These are phyloP conservation scores for Oeneis ivallda DNA, from an alignment of 2,888 invertebrate species.

Conservation along the genomic window DNA sequence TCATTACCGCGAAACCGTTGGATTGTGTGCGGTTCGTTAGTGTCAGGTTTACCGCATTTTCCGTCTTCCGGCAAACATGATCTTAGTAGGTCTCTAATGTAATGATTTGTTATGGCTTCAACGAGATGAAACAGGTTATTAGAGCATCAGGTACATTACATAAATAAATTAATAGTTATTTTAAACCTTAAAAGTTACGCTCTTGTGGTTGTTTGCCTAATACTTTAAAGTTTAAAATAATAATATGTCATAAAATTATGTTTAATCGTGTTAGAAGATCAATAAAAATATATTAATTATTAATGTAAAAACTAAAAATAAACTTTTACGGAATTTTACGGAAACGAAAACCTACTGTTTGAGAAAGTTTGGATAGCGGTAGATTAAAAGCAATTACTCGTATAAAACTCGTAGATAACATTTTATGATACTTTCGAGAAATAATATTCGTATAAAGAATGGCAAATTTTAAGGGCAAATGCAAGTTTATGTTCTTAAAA, in stretches of 20 bases:
- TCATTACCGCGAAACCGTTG: conserved; percentile 53
- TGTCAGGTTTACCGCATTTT: conserved; percentile 50
- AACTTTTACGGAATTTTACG: conserved; percentile 27
- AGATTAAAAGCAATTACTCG: no score
- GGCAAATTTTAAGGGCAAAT: conserved; percentile 33
- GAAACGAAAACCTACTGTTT: conserved; percentile 6
- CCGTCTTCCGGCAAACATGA: conserved; percentile 51
- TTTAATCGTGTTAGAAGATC: no score
- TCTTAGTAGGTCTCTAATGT: conserved; percentile 40
- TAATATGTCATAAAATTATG: no score
- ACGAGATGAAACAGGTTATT: neutral
- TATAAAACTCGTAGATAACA: conserved; percentile 24
- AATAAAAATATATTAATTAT: no score
- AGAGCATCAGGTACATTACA: neutral
- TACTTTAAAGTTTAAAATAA: no score
- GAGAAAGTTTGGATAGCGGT: conserved; percentile 31
- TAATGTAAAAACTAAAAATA: conserved; percentile 45
- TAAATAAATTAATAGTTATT: no score
- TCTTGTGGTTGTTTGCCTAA: no score
- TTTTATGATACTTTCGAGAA: conserved; percentile 29
- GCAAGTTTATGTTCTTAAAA: conserved; percentile 32
- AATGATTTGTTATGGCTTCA: neutral
- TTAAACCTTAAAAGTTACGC: no score
- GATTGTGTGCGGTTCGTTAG: conserved; percentile 58
- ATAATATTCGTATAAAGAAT: conserved; percentile 7